These are phyloP conservation scores for Pyxicephalus adspersus DNA, from an alignment of 2,113 vertebrate species.

Conservation along the genomic window DNA sequence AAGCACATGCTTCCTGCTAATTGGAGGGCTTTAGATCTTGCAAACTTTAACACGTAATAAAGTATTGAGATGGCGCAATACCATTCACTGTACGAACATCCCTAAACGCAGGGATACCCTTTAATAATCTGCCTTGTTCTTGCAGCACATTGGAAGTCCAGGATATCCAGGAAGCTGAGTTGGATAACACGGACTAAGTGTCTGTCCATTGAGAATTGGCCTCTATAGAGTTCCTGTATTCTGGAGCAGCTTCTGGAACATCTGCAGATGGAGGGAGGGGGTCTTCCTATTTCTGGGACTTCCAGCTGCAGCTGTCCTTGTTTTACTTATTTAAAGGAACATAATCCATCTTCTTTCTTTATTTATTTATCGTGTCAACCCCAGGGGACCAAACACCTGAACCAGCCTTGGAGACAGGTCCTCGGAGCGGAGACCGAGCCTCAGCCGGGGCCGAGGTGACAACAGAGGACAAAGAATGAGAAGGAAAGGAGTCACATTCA, in stretches of 20 bases:
- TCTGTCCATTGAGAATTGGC: background rate
- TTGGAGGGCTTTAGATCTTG: too few relatives aligned
- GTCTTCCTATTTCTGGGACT: background rate
- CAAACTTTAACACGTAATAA: too few relatives aligned
- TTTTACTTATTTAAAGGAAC: background rate
- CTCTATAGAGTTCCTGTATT: background rate
- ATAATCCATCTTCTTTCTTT: conserved; percentile 1
- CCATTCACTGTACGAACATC: too few relatives aligned
- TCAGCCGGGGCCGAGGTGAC: too few relatives aligned
- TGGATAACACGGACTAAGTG: background rate
- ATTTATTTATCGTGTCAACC: conserved; percentile 30
- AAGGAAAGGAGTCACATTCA: too few relatives aligned
- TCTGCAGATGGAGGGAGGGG: background rate
- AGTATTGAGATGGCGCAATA: too few relatives aligned
- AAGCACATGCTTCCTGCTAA: too few relatives aligned
- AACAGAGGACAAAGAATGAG: too few relatives aligned
- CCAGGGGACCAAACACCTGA: background rate
- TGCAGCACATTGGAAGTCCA: too few relatives aligned
- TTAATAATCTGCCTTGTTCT: too few relatives aligned
- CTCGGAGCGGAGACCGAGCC: too few relatives aligned
- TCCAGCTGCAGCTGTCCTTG: conserved; percentile 17
- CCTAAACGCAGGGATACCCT: too few relatives aligned
- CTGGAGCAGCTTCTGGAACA: background rate
- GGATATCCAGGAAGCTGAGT: background rate
- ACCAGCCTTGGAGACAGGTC: conserved; percentile 8